Conservation (phyloP, 2,888 invertebrate species). For the Thecophora atra region DNA sequence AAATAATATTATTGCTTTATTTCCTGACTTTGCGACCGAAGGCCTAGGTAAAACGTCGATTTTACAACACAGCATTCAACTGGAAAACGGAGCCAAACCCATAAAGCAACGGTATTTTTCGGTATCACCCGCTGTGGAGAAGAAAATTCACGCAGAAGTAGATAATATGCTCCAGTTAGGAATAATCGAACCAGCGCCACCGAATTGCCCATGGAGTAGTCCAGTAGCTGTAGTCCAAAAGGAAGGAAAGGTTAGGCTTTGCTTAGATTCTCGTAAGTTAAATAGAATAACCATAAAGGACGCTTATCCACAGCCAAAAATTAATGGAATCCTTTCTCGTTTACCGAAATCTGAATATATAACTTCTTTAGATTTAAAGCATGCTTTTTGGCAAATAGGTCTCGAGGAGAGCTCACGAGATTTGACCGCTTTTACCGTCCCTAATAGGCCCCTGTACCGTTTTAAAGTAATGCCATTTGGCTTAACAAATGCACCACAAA, state of each 20-base stretch:
- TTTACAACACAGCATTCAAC: conserved; percentile 39
- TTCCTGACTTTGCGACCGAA: conserved; percentile 36
- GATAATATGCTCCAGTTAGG: conserved; percentile 48
- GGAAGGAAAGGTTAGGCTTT: conserved; percentile 46
- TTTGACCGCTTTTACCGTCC: conserved; percentile 41
- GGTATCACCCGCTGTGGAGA: conserved; percentile 38
- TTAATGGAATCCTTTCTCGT: conserved; percentile 36
- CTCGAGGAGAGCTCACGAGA: conserved; percentile 37
- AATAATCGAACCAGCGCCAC: conserved; percentile 46
- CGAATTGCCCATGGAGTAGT: conserved; percentile 50
- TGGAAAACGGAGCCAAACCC: conserved; percentile 29
- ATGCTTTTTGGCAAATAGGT: conserved; percentile 38
- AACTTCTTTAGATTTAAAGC: conserved; percentile 39
- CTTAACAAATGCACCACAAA: conserved; percentile 40
- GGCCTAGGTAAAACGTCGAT: conserved; percentile 40
- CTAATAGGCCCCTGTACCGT: conserved; percentile 42
- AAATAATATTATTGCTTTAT: conserved; percentile 22
- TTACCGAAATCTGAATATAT: conserved; percentile 39
- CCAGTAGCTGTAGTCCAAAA: conserved; percentile 50
- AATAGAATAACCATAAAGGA: conserved; percentile 48
- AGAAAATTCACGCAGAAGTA: conserved; percentile 45
- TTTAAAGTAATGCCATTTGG: conserved; percentile 43
- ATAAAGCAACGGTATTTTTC: conserved; percentile 41
- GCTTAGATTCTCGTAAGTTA: conserved; percentile 50
- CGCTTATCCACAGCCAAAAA: conserved; percentile 36